Evolutionary conservation across 2,797 vertebrate genomes (phyloP).

Genomic region (Hipposideros larvatus): DNA sequence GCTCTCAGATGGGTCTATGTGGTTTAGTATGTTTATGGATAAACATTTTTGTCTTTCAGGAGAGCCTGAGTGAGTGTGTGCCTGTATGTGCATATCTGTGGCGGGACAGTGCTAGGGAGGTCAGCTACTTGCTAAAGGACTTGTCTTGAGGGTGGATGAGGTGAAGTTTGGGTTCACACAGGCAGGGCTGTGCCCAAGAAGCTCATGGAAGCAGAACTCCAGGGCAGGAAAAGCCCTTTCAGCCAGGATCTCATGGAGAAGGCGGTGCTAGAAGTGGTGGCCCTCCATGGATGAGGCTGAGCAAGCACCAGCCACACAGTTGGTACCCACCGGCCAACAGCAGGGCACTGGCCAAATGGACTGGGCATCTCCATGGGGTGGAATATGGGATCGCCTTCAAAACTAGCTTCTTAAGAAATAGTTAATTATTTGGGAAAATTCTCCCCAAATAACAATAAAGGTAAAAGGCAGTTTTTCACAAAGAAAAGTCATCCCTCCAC

Average conservation of each 20-base stretch:
- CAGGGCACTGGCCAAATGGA: neutral
- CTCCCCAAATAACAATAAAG: neutral
- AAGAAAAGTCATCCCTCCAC: neutral
- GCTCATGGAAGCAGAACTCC: neutral
- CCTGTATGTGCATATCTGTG: neutral
- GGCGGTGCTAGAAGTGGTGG: neutral
- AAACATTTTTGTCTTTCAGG: neutral
- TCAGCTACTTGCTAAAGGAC: neutral
- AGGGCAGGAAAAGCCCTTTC: neutral
- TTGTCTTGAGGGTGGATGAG: neutral
- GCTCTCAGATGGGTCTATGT: neutral
- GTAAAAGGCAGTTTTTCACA: neutral
- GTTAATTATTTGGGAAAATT: neutral
- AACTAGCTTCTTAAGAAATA: slow-evolving; percentile 11
- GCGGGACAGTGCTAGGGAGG: neutral
- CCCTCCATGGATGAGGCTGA: neutral
- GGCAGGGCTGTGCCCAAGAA: neutral
- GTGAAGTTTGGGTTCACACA: neutral
- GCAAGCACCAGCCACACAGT: neutral
- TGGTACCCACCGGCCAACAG: accelerated
- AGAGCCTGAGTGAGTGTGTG: neutral
- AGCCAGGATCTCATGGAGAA: neutral
- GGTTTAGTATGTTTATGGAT: neutral
- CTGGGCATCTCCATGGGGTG: neutral
- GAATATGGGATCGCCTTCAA: neutral